phyloP scores from a whole-genome alignment of 2,888 invertebrate species.

The Seladonia tumulorum region DNA sequence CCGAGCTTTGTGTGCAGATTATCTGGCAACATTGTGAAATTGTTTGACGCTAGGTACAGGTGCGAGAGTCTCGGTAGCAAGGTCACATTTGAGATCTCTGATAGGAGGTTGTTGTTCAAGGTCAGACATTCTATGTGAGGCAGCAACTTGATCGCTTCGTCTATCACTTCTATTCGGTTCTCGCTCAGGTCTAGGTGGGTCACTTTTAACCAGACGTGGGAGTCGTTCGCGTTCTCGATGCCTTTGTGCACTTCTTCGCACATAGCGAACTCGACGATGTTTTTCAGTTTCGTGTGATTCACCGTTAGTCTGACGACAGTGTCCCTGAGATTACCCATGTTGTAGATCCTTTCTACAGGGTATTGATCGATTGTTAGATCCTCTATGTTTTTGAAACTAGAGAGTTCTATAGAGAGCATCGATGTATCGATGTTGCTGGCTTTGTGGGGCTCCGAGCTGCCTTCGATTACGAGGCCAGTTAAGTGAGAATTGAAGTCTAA shows the following conservation, averaged over 20 bases:
- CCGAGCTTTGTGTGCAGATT: constrained; percentile 94
- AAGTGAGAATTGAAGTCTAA: constrained; percentile 94
- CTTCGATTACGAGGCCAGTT: constrained; percentile 88
- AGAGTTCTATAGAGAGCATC: constrained; percentile 91
- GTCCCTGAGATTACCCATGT: constrained; percentile 86
- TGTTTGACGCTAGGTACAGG: constrained; percentile 91
- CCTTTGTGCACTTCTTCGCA: constrained; percentile 93
- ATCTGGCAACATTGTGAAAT: constrained; percentile 89
- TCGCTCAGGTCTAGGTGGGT: constrained; percentile 91
- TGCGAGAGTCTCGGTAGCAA: constrained; percentile 91
- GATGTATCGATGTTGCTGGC: constrained; percentile 94
- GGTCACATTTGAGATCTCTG: constrained; percentile 91
- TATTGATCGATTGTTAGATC: constrained; percentile 89
- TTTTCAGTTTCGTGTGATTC: constrained; percentile 88
- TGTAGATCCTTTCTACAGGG: constrained; percentile 88
- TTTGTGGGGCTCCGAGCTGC: constrained; percentile 89
- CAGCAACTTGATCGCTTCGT: constrained; percentile 91
- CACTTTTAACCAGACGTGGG: constrained; percentile 89
- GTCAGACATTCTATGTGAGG: constrained; percentile 90
- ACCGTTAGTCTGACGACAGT: constrained; percentile 88
- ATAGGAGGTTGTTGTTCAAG: constrained; percentile 92
- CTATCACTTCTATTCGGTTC: constrained; percentile 91
- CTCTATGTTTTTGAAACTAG: constrained; percentile 92
- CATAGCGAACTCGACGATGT: constrained; percentile 91
- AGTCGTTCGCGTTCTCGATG: constrained; percentile 84